These are phyloP conservation scores for Marisa cornuarietis DNA, from an alignment of 1,140 invertebrate species.

Conservation along the genomic window DNA sequence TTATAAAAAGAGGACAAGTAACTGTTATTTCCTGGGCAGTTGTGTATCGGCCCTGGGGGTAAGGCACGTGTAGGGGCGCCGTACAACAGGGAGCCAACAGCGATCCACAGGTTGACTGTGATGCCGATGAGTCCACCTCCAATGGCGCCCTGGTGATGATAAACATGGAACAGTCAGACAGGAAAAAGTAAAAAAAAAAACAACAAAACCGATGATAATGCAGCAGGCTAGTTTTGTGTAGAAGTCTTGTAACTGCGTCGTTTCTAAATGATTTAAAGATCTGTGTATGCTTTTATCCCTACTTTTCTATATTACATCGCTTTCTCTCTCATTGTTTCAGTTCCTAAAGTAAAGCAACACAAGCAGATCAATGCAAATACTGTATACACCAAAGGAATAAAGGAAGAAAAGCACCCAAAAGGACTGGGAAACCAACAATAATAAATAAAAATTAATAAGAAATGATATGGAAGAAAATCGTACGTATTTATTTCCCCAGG, in stretches of 20 bases:
- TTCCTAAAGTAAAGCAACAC: too few relatives aligned
- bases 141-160: slow-evolving; percentile 10
- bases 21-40: neutral
- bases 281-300: neutral
- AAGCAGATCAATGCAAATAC: neutral
- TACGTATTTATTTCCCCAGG: slow-evolving; percentile 57
- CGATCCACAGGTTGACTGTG: slow-evolving; percentile 23
- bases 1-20: neutral
- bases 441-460: neutral
- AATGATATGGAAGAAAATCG: neutral
- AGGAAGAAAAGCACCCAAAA: neutral
- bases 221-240: too few relatives aligned
- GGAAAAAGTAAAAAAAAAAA: neutral
- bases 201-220: neutral
- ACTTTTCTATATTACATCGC: too few relatives aligned
- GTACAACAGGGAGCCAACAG: slow-evolving; percentile 24
- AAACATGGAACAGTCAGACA: neutral
- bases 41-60: slow-evolving; percentile 3
- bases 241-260: neutral
- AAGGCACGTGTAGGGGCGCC: slow-evolving; percentile 9
- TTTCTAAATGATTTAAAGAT: neutral
- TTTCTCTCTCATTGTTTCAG: too few relatives aligned
- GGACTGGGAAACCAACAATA: neutral
- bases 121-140: slow-evolving; percentile 17
- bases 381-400: neutral